Conservation (phyloP, 2,113 vertebrate species). For the Excalfactoria chinensis region DNA sequence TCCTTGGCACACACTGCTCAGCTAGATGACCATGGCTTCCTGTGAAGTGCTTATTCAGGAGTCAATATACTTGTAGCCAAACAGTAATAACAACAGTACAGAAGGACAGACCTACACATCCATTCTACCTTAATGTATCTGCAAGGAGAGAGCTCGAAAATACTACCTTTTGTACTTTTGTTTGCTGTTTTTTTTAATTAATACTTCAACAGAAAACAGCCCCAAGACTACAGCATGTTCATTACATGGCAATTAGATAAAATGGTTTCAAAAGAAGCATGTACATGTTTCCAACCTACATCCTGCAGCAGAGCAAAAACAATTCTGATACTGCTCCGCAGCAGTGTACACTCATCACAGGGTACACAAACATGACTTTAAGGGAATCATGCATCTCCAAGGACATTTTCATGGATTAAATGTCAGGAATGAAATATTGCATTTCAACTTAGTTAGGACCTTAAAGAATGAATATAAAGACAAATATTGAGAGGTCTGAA, state of each 20-base stretch:
- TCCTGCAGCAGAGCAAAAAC: constrained; percentile 3
- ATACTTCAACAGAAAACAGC: neutral
- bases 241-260: neutral
- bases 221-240: fast-evolving
- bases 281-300: neutral
- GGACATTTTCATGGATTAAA: constrained; percentile 76
- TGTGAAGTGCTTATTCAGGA: fast-evolving
- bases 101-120: neutral
- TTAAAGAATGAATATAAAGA: constrained; percentile 62
- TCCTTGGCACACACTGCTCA: neutral
- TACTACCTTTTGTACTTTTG: neutral
- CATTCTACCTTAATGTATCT: neutral
- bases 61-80: no score
- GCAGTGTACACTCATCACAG: neutral
- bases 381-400: constrained; percentile 76
- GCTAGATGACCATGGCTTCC: neutral
- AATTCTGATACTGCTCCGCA: neutral
- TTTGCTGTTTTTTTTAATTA: neutral
- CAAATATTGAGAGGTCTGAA: constrained; percentile 57
- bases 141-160: neutral
- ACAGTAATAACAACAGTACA: fast-evolving
- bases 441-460: constrained; percentile 61
- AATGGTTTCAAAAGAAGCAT: neutral
- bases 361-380: constrained; percentile 61
- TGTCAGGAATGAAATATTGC: constrained; percentile 80